These are phyloP conservation scores for Pelusios castaneus DNA, from an alignment of 2,113 vertebrate genomes.

Conservation along the genomic window DNA sequence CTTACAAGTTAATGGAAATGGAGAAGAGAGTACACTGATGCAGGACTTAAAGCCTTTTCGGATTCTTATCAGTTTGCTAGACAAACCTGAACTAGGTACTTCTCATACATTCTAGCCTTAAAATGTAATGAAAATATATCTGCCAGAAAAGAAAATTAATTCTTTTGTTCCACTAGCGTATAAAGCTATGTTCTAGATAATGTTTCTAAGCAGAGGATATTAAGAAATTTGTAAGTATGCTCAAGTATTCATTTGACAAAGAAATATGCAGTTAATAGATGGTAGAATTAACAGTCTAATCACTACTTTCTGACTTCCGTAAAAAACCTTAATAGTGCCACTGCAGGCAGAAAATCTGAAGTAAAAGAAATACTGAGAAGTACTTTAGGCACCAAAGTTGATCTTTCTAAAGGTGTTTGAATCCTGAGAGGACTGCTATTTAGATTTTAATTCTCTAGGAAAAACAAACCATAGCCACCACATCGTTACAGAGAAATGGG, in stretches of 20 bases:
- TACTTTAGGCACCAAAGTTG: background rate
- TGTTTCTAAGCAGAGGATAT: background rate
- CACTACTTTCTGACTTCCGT: background rate
- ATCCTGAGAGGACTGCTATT: background rate
- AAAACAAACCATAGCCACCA: background rate
- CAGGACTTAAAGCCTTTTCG: slow-evolving; percentile 98
- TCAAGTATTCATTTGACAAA: background rate
- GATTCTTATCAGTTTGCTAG: slow-evolving; percentile 97
- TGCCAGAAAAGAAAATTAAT: background rate
- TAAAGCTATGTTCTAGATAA: background rate
- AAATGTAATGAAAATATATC: background rate
- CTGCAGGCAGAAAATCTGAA: background rate
- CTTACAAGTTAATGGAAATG: slow-evolving; percentile 92
- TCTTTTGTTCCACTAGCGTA: background rate
- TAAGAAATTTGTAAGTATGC: background rate
- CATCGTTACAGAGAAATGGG: background rate
- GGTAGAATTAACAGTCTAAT: background rate
- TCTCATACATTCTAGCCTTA: background rate
- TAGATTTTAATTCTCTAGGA: background rate
- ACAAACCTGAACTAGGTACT: slow-evolving; percentile 97
- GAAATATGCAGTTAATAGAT: background rate
- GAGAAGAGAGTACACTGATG: slow-evolving; percentile 92
- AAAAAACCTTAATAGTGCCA: background rate
- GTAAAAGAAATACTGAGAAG: background rate
- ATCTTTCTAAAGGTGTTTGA: background rate